Base-by-base conservation (phyloP, 2,888 invertebrate genomes). In the Arenicola marina region DNA sequence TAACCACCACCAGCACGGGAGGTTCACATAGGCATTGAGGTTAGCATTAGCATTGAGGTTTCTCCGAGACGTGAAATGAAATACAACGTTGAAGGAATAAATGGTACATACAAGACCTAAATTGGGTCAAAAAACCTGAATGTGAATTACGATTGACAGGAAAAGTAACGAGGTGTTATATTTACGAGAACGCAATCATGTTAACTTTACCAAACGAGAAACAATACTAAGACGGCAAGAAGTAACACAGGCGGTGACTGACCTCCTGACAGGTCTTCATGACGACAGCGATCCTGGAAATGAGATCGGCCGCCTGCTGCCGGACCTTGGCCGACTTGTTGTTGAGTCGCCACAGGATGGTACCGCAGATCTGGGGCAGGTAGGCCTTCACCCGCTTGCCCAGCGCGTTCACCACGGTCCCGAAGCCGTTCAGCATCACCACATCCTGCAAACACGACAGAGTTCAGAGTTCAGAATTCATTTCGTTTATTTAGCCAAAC, bases 221-320 rank as follows among this genome's bases (percentile, higher is more conserved):
- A n/a, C n/a, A n/a, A n/a, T n/a, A n/a, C n/a, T n/a, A n/a, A n/a
- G n/a, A n/a, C n/a, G n/a, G n/a, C n/a, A n/a, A n/a, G n/a, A n/a
- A n/a, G n/a, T n/a, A n/a, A n/a, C n/a, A n/a, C n/a, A n/a, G n/a
- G n/a, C n/a, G n/a, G n/a, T 11, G 11, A 48, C 74, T 66, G 62
- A 89, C 90, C 87, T 99, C 99, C 83, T 98, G 96, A 80, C 99
- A 99, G 0, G 96, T 95, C 83, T 98, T 98, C 99, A 99, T 99
- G 33, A 99, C 98, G 2, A 96, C 93, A 1, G 99, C 99, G 48
- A 86, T 97, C 59, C 97, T 89, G 0, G 98, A 95, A 77, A 99
- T 99, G 71, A 99, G 88, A 87, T 99, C 99, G 1, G 99, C 99
- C 0, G 99, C 99, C 85, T 99, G 99, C 82, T 99, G 99, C 60